These are phyloP conservation scores for Drosophila pruinosa DNA, from an alignment of 1,140 invertebrate genomes.

Conservation along the genomic window DNA sequence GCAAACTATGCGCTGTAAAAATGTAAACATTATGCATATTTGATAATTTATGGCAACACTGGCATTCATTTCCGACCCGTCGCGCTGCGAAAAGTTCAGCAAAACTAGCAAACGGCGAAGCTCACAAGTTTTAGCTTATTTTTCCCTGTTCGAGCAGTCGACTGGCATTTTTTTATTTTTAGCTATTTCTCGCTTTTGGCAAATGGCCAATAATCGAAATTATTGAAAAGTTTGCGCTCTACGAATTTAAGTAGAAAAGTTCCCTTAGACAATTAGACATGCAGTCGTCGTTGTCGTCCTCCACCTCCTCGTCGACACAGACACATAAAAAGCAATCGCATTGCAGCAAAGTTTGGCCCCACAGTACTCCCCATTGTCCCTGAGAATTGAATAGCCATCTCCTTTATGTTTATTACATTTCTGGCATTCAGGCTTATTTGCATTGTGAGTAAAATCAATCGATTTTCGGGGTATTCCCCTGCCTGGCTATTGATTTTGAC, in stretches of 20 bases:
- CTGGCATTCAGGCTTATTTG: conserved; percentile 43
- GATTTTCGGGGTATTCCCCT: conserved; percentile 32
- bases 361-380: neutral
- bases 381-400: conserved; percentile 47
- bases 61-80: conserved; percentile 75
- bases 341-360: conserved; percentile 36
- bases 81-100: conserved; percentile 32
- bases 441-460: conserved; percentile 54
- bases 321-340: conserved; percentile 29
- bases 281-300: conserved; percentile 45
- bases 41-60: conserved; percentile 82
- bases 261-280: conserved; percentile 75
- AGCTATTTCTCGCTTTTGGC: conserved; percentile 47
- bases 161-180: conserved; percentile 8
- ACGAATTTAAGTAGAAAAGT: conserved; percentile 72
- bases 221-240: conserved; percentile 78
- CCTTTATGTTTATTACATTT: conserved; percentile 23
- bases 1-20: conserved; percentile 52
- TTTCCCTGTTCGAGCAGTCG: conserved; percentile 47
- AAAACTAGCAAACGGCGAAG: conserved; percentile 28
- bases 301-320: conserved; percentile 9
- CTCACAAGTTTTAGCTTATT: conserved; percentile 44
- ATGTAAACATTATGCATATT: conserved; percentile 82
- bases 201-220: conserved; percentile 82
- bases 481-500: conserved; percentile 14